phyloP scores from a whole-genome alignment of 2,888 invertebrate species.

The Girardia tigrina region DNA sequence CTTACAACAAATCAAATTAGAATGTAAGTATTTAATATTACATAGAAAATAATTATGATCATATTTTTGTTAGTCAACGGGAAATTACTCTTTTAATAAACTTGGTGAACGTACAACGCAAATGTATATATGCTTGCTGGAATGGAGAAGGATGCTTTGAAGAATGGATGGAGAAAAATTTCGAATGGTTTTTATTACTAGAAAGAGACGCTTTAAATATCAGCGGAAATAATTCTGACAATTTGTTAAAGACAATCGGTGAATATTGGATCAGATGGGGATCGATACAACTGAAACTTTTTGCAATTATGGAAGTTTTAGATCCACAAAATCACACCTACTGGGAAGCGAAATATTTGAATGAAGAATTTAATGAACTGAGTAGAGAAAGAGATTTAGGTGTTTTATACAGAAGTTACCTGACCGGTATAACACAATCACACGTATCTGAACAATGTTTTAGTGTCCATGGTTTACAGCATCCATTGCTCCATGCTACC shows the following conservation, averaged over 20 bases:
- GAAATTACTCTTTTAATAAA: neutral
- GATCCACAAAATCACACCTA: neutral
- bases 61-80: no score
- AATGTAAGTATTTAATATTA: no score
- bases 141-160: neutral
- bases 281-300: neutral
- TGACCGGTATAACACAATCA: neutral
- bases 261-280: neutral
- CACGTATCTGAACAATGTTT: neutral
- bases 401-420: neutral
- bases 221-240: neutral
- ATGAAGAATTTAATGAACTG: neutral
- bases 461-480: neutral
- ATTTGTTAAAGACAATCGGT: neutral
- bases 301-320: conserved; percentile 2
- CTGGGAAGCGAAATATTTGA: neutral
- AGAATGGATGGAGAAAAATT: neutral
- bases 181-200: neutral
- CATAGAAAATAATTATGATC: no score
- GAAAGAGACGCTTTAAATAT: neutral
- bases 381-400: neutral
- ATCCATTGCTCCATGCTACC: neutral
- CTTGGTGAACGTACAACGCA: neutral
- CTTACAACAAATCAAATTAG: neutral
- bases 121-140: neutral